Evolutionary conservation across 2,113 vertebrate species (phyloP), one percentile per base, ranked within the genome.

Genomic region (Centropristis striata): DNA sequence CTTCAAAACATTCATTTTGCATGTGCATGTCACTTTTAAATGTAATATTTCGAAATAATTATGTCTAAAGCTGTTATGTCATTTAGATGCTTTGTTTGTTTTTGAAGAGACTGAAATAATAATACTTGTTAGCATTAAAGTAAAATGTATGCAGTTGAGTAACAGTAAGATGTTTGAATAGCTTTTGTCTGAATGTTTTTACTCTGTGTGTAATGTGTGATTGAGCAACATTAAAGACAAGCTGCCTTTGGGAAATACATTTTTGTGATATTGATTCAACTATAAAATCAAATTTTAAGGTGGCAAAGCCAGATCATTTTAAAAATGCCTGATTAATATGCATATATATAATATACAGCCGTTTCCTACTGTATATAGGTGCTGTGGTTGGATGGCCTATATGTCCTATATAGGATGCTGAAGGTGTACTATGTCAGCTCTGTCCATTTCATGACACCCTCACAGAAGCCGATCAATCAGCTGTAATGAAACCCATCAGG

Each of bases 401-500:
- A 83, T n/a, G 88, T 84, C 83, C 80, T 67, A 14, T 67, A 71
- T 78, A 55, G 70, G 67, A 75, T 75, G 63, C 86, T 81, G 84
- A 90, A 93, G 93, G 91, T 92, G 92, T 92, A 88, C 86, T 80
- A 78, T 91, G 88, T 92, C 92, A 86, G 77, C 80, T 68, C 88
- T 79, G 91, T 89, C 87, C 84, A 86, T 88, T 90, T 88, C 63
- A 84, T 93, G 92, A 94, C 93, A 91, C 87, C 89, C 86, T 92
- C 92, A 92, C 89, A 84, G 84, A 79, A 85, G 90, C 90, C 81
- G 91, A 95, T 95, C 93, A 95, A 92, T 93, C 91, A 92, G 86
- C 89, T 94, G 94, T 93, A 95, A 95, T 92, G 88, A 92, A 95
- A 94, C 83, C 93, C 93, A 91, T 92, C 90, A 89, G 94, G 94